Base-by-base conservation (phyloP, 2,888 invertebrate genomes). In the Heteromurus nitidus region DNA sequence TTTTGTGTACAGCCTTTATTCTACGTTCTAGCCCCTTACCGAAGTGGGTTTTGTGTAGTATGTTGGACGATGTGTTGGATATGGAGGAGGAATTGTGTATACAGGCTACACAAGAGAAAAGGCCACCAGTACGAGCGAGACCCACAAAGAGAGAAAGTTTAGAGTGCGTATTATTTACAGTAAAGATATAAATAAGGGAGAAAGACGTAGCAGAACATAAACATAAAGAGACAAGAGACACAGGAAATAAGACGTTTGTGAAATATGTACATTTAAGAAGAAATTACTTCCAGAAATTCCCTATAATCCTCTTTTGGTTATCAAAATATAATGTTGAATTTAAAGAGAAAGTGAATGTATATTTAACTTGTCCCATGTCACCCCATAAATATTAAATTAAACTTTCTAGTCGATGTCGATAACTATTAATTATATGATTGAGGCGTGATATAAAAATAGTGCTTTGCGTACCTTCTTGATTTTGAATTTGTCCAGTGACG, bases 401-500 rank as follows among this genome's bases (percentile, higher is more conserved):
- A 36, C 9, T 13, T 13, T 7, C 36, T 9, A 36, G 13, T 13
- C 36, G 13, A 36, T 9, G 13, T 36, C 7, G 9, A 36, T 36
- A 36, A 13, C 7, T 36, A 36, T 36, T 13, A 9, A 9, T 36
- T 36, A 36, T 7, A 7, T 36, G 36, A 36, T 36, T 36, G 36
- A 9, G 36, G 13, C 7, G n/a, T 50, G 16, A 13, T n/a, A 50
- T 13, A 18, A 16, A 50, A 50, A 50, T n/a, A 50, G 18, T 50
- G 53, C 16, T 50, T 50, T 26, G 11, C 30, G 13, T 65, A 82
- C 76, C 72, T 76, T 76, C n/a, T 82, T 76, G 20, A 72, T 80
- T 72, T 82, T 82, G 53, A 80, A 82, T 64, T 82, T 80, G 20
- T 96, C 96, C 83, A 96, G 89, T 0, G 96, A 96, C 0, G 96